phyloP scores from a whole-genome alignment of 2,797 vertebrate genomes.

The Avahi laniger region DNA sequence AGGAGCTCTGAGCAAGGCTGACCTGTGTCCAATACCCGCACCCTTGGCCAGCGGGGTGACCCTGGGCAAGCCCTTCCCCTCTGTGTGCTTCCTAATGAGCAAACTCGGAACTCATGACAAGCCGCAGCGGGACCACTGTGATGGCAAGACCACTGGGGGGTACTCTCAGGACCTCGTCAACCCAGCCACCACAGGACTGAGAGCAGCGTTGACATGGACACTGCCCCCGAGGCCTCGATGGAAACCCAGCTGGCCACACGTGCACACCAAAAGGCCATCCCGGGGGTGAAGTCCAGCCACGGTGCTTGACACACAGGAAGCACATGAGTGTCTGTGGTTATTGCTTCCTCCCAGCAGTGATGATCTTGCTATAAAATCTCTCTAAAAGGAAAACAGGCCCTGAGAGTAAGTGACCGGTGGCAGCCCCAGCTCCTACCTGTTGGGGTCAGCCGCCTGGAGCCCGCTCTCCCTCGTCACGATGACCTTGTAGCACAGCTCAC shows the following conservation, averaged over 20 bases:
- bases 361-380: background rate
- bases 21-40: too few species aligned
- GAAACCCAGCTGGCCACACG: rapidly evolving
- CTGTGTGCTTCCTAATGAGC: background rate
- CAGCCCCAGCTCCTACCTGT: constrained; percentile 84
- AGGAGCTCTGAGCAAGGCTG: background rate
- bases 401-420: rapidly evolving
- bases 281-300: background rate
- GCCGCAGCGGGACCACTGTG: rapidly evolving
- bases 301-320: background rate
- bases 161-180: rapidly evolving
- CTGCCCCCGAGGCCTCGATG: background rate
- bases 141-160: rapidly evolving
- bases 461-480: constrained; percentile 91
- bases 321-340: rapidly evolving
- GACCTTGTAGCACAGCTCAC: constrained; percentile 89
- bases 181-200: rapidly evolving
- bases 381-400: background rate
- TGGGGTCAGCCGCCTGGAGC: constrained; percentile 87
- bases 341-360: rapidly evolving
- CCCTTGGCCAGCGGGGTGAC: background rate
- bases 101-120: background rate
- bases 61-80: rapidly evolving
- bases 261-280: rapidly evolving
- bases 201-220: rapidly evolving